Evolutionary conservation across 2,113 vertebrate species (phyloP), one percentile per base, ranked within the genome.

Genomic region (Crotalus tigris): DNA sequence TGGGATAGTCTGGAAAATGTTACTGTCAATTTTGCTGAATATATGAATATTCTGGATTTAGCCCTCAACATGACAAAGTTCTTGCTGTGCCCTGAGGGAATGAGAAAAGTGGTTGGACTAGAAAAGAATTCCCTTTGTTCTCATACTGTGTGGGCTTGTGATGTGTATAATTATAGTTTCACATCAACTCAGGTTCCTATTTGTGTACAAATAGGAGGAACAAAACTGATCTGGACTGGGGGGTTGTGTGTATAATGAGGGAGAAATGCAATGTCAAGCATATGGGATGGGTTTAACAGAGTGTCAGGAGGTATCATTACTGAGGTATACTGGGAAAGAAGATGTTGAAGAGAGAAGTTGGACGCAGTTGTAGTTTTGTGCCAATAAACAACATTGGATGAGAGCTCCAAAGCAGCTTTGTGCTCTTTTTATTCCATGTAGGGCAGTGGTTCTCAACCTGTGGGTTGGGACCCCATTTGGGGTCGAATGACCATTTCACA

Each of bases 111-210:
- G 64, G 3, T 12, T 69, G 7, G 46, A 49, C 23, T 64, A 64
- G 57, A 57, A 81, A 86, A 17, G 8, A 29, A 53, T n/a, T 29
- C 4, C 1, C 21, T 58, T 11, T 7, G 17, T 54, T 59, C 69
- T 46, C 46, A 91, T 39, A n/a, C 90, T 54, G n/a, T 51, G 7
- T 90, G 4, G 57, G 51, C 59, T 53, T 53, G 29, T 90, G 55
- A 69, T 61, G 23, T 39, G 64, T 61, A 69, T 61, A 55, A 89
- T 49, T 69, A 44, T 54, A 69, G 55, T 89, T 87, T 93, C 90
- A 91, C 90, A 89, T 91, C 93, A 91, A 93, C 93, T 93, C 93
- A 91, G 90, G 93, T 91, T 93, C 93, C 87, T 59, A n/a, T 89
- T 89, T 89, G 87, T n/a, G 15, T 89, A 85, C 87, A 85, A 81